Conservation (phyloP, 1,140 invertebrate species). For the Drosophila teissieri region DNA sequence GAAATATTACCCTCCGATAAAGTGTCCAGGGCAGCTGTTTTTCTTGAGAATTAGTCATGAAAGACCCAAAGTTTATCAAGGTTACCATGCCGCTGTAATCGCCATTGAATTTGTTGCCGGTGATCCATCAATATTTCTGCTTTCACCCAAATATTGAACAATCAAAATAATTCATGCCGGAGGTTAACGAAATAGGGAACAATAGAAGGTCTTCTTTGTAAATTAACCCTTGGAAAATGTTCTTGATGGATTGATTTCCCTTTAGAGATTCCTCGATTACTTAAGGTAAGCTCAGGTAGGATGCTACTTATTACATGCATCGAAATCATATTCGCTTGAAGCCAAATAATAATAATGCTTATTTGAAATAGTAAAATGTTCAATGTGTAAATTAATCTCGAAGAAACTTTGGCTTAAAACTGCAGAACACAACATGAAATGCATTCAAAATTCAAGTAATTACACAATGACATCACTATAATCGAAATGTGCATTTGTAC, state of each 20-base stretch:
- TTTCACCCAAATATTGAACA: conserved; percentile 25
- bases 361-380: too few relatives aligned
- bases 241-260: conserved; percentile 19
- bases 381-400: too few relatives aligned
- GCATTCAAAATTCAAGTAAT: too few relatives aligned
- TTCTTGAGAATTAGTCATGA: conserved; percentile 35
- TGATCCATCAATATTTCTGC: conserved; percentile 40
- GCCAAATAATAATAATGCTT: too few relatives aligned
- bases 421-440: too few relatives aligned
- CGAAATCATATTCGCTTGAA: too few relatives aligned
- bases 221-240: conserved; percentile 28
- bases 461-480: too few relatives aligned
- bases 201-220: conserved; percentile 12
- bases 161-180: conserved; percentile 11
- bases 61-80: conserved; percentile 37
- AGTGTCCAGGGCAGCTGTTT: conserved; percentile 30
- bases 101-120: conserved; percentile 21
- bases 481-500: too few relatives aligned
- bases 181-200: conserved; percentile 28
- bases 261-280: background rate
- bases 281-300: background rate
- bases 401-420: too few relatives aligned
- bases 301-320: background rate
- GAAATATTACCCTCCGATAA: conserved; percentile 39
- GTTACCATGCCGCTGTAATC: conserved; percentile 22